Conservation (phyloP, 2,113 vertebrate species). For the Hippocampus mohnikei region DNA sequence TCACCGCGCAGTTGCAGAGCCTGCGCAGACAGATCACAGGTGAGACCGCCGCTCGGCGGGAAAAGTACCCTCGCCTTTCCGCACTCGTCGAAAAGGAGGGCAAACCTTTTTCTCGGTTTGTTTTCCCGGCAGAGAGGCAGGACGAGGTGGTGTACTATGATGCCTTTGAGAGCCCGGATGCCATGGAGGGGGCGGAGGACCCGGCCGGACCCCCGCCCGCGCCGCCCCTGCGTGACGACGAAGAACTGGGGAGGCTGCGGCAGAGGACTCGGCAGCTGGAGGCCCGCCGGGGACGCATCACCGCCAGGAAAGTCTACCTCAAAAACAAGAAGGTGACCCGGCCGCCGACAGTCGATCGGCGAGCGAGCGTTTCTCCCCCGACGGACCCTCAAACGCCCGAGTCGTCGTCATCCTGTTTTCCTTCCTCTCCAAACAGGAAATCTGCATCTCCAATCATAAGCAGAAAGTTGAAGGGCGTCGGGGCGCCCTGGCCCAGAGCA, state of each 20-base stretch:
- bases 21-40: constrained; percentile 90
- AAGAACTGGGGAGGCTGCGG: constrained; percentile 83
- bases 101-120: background rate
- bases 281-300: constrained; percentile 90
- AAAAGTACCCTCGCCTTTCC: too few relatives aligned
- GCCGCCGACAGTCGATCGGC: too few relatives aligned
- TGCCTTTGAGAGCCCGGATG: constrained; percentile 93
- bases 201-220: constrained; percentile 62
- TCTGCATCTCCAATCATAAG: constrained; percentile 90
- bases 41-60: constrained; percentile 41
- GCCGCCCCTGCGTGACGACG: constrained; percentile 72
- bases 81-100: background rate
- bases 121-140: constrained; percentile 66
- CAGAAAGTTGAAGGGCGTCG: constrained; percentile 84
- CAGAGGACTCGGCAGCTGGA: constrained; percentile 91
- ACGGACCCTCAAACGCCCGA: background rate
- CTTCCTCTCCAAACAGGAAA: constrained; percentile 76
- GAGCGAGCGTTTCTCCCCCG: too few relatives aligned
- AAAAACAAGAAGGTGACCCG: constrained; percentile 91
- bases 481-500: constrained; percentile 67
- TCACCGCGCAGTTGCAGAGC: constrained; percentile 92
- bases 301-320: constrained; percentile 98
- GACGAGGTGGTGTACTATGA: constrained; percentile 98
- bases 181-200: constrained; percentile 86
- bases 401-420: background rate